Conservation (phyloP, 2,888 invertebrate species). For the Morinoia aosen region DNA sequence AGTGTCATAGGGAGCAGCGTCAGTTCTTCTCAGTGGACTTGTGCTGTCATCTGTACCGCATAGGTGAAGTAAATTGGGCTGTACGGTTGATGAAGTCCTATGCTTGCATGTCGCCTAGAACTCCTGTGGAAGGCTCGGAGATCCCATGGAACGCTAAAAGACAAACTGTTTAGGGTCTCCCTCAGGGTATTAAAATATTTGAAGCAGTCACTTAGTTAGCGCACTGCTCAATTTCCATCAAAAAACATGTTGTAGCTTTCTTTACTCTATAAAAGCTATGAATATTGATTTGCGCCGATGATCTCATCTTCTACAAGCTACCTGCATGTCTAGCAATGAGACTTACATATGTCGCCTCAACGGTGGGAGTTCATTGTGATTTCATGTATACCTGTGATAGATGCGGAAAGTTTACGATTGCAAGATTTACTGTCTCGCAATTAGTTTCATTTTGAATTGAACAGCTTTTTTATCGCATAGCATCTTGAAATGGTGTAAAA, state of each 20-base stretch:
- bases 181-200: not conserved
- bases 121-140: no score
- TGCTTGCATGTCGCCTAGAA: no score
- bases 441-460: not conserved
- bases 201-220: not conserved
- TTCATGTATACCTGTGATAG: not conserved
- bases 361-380: not conserved
- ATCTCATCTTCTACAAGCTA: not conserved
- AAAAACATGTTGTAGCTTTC: not conserved
- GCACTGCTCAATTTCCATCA: not conserved
- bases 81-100: no score
- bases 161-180: not conserved
- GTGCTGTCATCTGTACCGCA: no score
- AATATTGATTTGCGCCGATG: not conserved
- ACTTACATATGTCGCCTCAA: not conserved
- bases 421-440: not conserved
- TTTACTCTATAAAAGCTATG: not conserved
- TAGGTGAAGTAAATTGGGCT: no score
- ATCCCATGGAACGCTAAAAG: not conserved
- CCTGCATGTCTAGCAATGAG: constrained; percentile 2
- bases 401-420: not conserved
- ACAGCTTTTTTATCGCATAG: not conserved
- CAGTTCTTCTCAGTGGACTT: no score
- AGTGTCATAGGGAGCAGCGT: no score
- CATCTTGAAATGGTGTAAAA: no score